Base-by-base conservation (phyloP, 2,888 invertebrate species). In the Epiblema foenella region DNA sequence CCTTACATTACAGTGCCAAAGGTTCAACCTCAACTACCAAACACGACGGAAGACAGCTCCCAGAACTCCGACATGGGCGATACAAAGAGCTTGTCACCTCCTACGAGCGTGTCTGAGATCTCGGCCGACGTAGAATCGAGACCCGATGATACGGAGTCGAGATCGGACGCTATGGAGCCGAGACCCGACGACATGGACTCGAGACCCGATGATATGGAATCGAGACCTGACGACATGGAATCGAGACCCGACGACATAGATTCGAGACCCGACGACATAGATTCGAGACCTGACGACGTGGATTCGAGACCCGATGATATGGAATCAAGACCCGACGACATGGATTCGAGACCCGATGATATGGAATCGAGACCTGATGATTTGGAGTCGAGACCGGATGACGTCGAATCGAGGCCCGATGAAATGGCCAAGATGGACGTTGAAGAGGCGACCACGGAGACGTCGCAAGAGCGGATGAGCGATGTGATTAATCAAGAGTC, bases 1-100 rank as follows among this genome's bases (percentile, higher is more conserved):
- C 18, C 15, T 15, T 52, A 46, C 5, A 57, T 80, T 80, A 33
- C 79, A 88, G 88, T 79, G 52, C 66, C 82, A 46, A 90, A 90
- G 82, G 74, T 77, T 33, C 60, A 78, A 4, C 24, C 82, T 1
- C 86, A 84, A 10, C 87, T 89, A 0, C 89, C 89, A 1, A 87
- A 82, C 58, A 86, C 82, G 5, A 85, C 84, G 0, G 90, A 91
- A 62, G 93, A 93, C 1, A 91, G 85, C 74, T 92, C 92, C 1
- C 91, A 89, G 65, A 90, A 89, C 74, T 91, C 90, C 0, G 92
- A 92, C 64, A 80, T 88, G 78, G 85, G 82, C 0, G 90, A 91
- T 24, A 81, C 84, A 0, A 93, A 92, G 70, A 91, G 89, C 70
- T 73, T 87, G 0, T 91, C 91, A 0, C 92, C 91, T 0, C 89